Base-by-base conservation (phyloP, 2,797 vertebrate genomes). In the Zalophus californianus region DNA sequence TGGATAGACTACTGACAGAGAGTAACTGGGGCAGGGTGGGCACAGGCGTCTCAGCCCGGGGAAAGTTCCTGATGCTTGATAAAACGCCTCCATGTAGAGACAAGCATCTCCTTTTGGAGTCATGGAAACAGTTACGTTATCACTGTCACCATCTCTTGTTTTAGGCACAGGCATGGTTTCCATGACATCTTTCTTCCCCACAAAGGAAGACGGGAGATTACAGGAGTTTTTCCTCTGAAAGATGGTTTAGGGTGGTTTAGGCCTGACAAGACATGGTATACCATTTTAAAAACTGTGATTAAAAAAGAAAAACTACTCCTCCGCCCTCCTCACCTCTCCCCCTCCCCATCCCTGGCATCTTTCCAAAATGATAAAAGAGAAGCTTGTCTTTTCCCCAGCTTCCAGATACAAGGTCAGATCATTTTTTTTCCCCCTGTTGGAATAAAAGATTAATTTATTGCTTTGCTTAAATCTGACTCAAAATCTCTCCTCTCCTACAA, bases 361-460 rank as follows among this genome's bases (percentile, higher is more conserved):
- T 90, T 58, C 80, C 89, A 93, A 91, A 93, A 48, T 35, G 35
- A 85, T 21, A 84, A 82, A 96, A 72, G 52, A 94, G 64, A 94
- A 86, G 48, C 15, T 86, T 64, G 44, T 77, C 58, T 97, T 86
- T 95, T 23, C 15, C 44, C 56, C 14, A 15, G 77, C 44, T 96
- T 96, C 62, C 23, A 95, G 84, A 92, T 79, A n/a, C 4, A 27
- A 77, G 85, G 70, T 60, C 93, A 87, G 80, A 78, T 87, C 35
- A 2, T 86, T 90, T 66, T 79, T 82, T 83, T 82, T 48, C 58
- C 38, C 38, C 54, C 23, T 44, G 38, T 23, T 93, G 64, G 54
- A 94, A 78, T 83, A 93, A 72, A 94, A 86, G 72, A 75, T 54
- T 92, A 96, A 96, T 86, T 92, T 96, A 96, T 83, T 91, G 32